A percentile compares a stretch with the other conserved stretches of the same genome.
Evolutionary conservation across 2,797 vertebrate species (phyloP).

Genomic region (Paramormyrops hopkinsi): DNA sequence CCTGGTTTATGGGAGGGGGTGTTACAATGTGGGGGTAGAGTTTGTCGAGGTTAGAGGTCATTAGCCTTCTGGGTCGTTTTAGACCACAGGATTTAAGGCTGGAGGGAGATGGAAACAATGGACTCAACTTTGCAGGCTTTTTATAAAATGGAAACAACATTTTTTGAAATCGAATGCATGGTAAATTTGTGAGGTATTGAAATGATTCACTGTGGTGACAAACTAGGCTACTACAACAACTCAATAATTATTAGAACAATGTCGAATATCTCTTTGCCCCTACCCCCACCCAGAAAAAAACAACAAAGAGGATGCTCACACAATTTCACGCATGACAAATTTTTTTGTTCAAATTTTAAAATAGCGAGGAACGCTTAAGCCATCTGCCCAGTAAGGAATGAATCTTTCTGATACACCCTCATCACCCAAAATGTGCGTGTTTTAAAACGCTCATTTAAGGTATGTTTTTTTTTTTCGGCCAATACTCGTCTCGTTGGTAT

Average conservation of each 20-base stretch:
- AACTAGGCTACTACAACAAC: neutral
- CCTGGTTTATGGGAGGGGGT: conserved; percentile 21
- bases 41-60: conserved; percentile 73
- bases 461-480: neutral
- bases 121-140: conserved; percentile 7
- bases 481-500: neutral
- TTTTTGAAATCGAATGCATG: neutral
- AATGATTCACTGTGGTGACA: conserved; percentile 12
- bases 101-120: conserved; percentile 25
- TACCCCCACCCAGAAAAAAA: conserved; percentile 57
- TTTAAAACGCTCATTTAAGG: conserved; percentile 1
- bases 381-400: conserved; percentile 44
- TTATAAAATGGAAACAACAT: neutral
- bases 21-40: conserved; percentile 57
- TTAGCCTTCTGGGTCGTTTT: conserved; percentile 68
- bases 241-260: conserved; percentile 14
- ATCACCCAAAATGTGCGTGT: neutral
- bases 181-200: neutral
- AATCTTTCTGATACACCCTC: neutral
- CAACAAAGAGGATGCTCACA: conserved; percentile 54
- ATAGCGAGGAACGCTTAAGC: conserved; percentile 32
- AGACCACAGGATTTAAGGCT: conserved; percentile 56
- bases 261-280: conserved; percentile 28
- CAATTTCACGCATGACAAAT: conserved; percentile 60
- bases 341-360: conserved; percentile 50